phyloP scores from a whole-genome alignment of 2,113 vertebrate genomes.

The Hymenochirus boettgeri region DNA sequence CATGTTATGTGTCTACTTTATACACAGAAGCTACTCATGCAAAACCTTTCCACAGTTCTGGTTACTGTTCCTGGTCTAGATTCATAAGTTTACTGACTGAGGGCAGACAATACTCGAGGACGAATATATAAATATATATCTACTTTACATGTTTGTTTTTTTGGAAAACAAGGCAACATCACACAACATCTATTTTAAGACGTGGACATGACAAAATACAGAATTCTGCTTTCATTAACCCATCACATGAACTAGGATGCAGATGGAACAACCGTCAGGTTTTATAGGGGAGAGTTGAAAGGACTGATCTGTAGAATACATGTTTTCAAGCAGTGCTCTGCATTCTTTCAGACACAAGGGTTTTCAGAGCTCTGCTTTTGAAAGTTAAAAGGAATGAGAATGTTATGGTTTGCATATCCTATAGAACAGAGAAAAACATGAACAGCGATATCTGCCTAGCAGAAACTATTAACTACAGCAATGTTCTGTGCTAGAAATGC shows the following conservation, averaged over 20 bases:
- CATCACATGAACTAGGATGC: neutral
- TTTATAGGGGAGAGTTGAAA: too few species aligned
- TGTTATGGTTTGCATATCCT: neutral
- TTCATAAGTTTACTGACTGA: neutral
- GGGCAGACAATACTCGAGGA: neutral
- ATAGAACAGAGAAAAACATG: constrained; percentile 3
- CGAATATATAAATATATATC: constrained; percentile 18
- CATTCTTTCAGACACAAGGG: neutral
- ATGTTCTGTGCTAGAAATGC: constrained; percentile 1
- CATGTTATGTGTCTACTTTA: neutral
- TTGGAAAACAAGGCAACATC: constrained; percentile 39
- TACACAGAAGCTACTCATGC: neutral
- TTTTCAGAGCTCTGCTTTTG: neutral
- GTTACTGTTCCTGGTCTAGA: neutral
- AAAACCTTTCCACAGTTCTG: neutral
- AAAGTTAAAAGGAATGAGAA: neutral
- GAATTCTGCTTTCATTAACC: constrained; percentile 11
- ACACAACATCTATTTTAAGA: constrained; percentile 26
- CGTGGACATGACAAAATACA: constrained; percentile 24
- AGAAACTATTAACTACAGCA: constrained; percentile 4
- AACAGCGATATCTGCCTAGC: neutral
- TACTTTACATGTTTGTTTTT: too few species aligned
- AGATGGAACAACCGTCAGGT: too few species aligned
- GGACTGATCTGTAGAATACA: neutral
- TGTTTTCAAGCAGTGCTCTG: constrained; percentile 1